Base-by-base conservation (phyloP, 1,140 invertebrate genomes). In the Bombus confusus region DNA sequence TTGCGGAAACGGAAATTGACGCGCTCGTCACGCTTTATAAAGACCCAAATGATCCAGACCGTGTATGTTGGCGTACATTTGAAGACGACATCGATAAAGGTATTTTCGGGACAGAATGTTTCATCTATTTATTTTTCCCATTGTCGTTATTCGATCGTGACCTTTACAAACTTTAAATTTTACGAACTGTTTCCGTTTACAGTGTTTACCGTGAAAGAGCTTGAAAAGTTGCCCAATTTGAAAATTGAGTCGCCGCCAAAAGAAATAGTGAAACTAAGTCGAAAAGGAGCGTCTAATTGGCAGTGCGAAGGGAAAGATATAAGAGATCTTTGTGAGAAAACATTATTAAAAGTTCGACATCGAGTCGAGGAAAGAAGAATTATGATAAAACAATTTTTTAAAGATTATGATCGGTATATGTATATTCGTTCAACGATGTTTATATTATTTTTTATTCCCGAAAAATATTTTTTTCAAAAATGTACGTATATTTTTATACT, bases 1-100 rank as follows among this genome's bases (percentile, higher is more conserved):
- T 97, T 10, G 94, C 96, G 0, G 93, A 96, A 78, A 90, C 95
- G 3, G 97, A 97, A 93, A 94, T 96, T 37, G 91, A 96, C 80
- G 95, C 95, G 34, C 87, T 97, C 3, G 94, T 96, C 76, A 93
- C 94, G 6, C 95, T 96, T 90, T 97, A 97, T 92, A 90, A 94
- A 66, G 97, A 97, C 94, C 96, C 96, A 25, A 95, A 96, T 72
- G 97, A 97, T 92, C 93, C 93, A 0, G 95, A 96, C 39, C 94
- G 96, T 62, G 95, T 97, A 31, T 96, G 96, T 84, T 97, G 97
- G 97, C 95, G 96, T 62, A 96, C 96, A n/a, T 97, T 97, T 91
- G 96, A 96, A 86, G 96, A 97, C 88, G 97, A 97, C 90, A 96
- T 97, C 68, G 96, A 97, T 91, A 95, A 96, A 88, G 96, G 96